Evolutionary conservation across 2,888 invertebrate genomes (phyloP).

Genomic region (Crepidodera aurea): DNA sequence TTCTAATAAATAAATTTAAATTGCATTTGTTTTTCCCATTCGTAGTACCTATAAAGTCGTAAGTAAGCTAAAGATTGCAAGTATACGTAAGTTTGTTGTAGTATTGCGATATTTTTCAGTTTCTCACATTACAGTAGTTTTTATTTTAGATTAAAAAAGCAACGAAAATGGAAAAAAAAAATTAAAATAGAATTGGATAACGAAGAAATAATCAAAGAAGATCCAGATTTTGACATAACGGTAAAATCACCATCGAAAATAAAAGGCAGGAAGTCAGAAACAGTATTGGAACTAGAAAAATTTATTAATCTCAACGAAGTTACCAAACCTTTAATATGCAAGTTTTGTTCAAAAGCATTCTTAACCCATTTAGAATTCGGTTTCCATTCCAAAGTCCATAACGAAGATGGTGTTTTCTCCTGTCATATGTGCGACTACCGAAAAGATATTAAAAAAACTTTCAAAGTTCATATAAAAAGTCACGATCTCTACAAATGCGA

Average conservation of each 20-base stretch:
- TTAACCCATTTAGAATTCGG: constrained; percentile 56
- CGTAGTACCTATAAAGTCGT: constrained; percentile 43
- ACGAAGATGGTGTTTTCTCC: constrained; percentile 50
- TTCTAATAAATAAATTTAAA: too few species aligned
- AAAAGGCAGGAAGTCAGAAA: neutral
- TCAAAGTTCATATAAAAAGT: constrained; percentile 50
- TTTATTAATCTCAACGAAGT: constrained; percentile 35
- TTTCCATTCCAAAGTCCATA: constrained; percentile 53
- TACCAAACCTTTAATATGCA: constrained; percentile 62
- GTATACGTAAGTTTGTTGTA: neutral
- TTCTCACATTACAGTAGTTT: constrained; percentile 7
- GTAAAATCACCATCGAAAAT: neutral
- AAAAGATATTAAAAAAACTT: constrained; percentile 38
- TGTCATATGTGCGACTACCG: constrained; percentile 56
- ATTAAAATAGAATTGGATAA: neutral
- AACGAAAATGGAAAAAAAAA: neutral
- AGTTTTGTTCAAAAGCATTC: constrained; percentile 64
- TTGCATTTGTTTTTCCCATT: too few species aligned
- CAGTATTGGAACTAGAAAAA: constrained; percentile 23
- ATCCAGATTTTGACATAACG: neutral
- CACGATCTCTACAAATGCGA: constrained; percentile 49
- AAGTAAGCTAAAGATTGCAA: neutral
- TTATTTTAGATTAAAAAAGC: constrained; percentile 20
- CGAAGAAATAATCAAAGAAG: constrained; percentile 2
- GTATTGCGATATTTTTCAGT: neutral